These are phyloP conservation scores for Petrocephalus zakoni DNA, from an alignment of 2,113 vertebrate species.

Conservation along the genomic window DNA sequence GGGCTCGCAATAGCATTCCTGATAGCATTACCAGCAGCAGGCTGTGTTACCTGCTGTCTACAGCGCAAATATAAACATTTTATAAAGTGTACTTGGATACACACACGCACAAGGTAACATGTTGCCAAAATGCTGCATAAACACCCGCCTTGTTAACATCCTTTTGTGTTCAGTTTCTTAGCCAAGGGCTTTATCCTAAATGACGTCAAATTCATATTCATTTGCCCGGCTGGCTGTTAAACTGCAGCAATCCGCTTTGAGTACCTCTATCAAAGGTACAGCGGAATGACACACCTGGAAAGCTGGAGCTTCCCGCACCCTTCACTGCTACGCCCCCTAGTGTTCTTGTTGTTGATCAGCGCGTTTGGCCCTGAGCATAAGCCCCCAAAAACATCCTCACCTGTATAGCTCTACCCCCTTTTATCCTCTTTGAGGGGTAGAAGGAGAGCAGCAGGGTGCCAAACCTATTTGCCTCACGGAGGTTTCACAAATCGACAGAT, in stretches of 20 bases:
- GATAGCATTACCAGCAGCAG: neutral
- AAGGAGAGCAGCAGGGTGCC: neutral
- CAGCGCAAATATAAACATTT: neutral
- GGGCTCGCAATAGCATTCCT: neutral
- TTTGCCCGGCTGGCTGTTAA: neutral
- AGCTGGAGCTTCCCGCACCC: neutral
- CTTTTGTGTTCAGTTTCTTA: neutral
- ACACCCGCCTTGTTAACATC: neutral
- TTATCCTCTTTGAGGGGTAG: neutral
- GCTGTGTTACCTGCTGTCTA: neutral
- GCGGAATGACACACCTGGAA: neutral
- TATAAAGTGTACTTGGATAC: neutral
- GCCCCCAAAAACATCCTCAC: neutral
- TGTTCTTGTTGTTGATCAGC: neutral
- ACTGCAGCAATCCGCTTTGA: neutral
- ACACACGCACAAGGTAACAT: neutral
- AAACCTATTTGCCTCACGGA: neutral
- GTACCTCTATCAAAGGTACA: neutral
- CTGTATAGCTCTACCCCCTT: neutral
- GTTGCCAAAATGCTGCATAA: neutral
- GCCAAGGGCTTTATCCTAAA: neutral
- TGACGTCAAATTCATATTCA: neutral
- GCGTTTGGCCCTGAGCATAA: neutral
- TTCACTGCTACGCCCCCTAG: neutral
- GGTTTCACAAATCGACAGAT: neutral